Percentiles rank a stretch among this genome's conserved stretches.
Evolutionary conservation across 2,888 invertebrate species (phyloP).

Genomic region (Sthenelais limicola): DNA sequence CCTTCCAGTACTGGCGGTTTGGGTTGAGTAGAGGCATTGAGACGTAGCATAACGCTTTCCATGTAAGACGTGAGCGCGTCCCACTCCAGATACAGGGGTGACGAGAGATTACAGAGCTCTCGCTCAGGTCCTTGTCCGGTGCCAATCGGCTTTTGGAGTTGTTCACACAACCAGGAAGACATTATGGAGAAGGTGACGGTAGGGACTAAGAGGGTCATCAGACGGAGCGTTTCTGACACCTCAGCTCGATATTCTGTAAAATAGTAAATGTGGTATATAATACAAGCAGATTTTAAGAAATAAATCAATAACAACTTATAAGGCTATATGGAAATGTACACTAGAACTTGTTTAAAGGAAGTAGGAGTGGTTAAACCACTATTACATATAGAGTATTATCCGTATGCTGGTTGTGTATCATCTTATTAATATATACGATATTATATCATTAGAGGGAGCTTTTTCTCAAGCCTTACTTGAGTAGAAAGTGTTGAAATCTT

Average conservation of each 20-base stretch:
- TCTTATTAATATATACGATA: too few species aligned
- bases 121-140: conserved; percentile 56
- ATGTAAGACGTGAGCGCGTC: conserved; percentile 74
- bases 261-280: too few species aligned
- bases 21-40: conserved; percentile 73
- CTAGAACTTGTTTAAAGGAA: too few species aligned
- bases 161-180: conserved; percentile 85
- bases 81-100: conserved; percentile 77
- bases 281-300: too few species aligned
- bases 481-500: conserved; percentile 89
- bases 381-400: too few species aligned
- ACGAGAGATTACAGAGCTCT: conserved; percentile 73
- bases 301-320: too few species aligned
- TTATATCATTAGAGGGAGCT: too few species aligned
- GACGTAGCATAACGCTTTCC: conserved; percentile 83
- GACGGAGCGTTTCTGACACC: conserved; percentile 82
- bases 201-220: conserved; percentile 86
- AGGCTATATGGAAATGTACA: too few species aligned
- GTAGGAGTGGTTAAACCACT: too few species aligned
- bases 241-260: conserved; percentile 80
- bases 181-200: conserved; percentile 87
- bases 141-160: conserved; percentile 74
- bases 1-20: conserved; percentile 82
- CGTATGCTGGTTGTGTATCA: too few species aligned
- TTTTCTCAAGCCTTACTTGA: conserved; percentile 77